Conservation (phyloP, 2,113 vertebrate species). For the Lanius collurio region DNA sequence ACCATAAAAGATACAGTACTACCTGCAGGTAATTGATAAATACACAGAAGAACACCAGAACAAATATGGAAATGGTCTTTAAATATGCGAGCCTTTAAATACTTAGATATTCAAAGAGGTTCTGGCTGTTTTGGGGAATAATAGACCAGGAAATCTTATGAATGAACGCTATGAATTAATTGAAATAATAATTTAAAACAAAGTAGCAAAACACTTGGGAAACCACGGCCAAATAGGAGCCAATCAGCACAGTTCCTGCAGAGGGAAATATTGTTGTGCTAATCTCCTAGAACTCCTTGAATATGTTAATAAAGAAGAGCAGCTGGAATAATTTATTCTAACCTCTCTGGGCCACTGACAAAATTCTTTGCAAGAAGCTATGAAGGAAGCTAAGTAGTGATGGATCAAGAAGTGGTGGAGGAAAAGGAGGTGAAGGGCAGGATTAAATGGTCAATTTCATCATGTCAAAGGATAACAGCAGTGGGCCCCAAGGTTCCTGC, state of each 20-base stretch:
- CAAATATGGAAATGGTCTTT: background rate
- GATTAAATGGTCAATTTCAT: slow-evolving; percentile 68
- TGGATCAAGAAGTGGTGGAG: slow-evolving; percentile 48
- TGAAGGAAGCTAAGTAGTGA: slow-evolving; percentile 41
- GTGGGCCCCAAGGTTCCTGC: slow-evolving; percentile 41
- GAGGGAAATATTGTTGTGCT: slow-evolving; percentile 41
- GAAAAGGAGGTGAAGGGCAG: slow-evolving; percentile 59
- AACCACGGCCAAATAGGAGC: background rate
- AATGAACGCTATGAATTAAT: background rate
- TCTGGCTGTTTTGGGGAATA: background rate
- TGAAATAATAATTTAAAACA: slow-evolving; percentile 8
- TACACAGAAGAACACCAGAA: background rate
- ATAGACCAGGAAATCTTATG: background rate
- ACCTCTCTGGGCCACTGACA: slow-evolving; percentile 52
- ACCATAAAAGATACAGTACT: background rate
- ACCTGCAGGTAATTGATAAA: background rate
- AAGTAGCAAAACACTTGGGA: background rate
- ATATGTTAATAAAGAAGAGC: slow-evolving; percentile 49
- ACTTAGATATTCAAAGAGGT: background rate
- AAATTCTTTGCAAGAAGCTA: slow-evolving; percentile 41
- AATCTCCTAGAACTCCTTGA: slow-evolving; percentile 53
- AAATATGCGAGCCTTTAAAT: background rate
- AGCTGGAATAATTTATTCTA: slow-evolving; percentile 62
- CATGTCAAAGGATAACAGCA: slow-evolving; percentile 61
- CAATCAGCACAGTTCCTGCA: background rate